phyloP scores from a whole-genome alignment of 2,113 vertebrate genomes.

The Phalacrocorax brasilianus region DNA sequence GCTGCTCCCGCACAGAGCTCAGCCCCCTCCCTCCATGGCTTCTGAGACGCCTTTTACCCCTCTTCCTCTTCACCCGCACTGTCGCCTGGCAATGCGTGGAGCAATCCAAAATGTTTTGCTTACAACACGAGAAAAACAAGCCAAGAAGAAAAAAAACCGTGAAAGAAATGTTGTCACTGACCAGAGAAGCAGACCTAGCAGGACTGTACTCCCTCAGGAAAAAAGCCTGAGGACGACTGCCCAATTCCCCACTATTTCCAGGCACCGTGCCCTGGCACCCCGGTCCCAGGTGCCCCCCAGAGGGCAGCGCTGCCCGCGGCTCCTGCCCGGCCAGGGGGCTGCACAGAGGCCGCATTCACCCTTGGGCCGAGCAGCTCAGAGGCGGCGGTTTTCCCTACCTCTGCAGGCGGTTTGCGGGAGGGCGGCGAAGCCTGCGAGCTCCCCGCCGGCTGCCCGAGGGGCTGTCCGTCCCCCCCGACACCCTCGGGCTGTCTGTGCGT shows the following conservation, averaged over 20 bases:
- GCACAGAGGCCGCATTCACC: neutral
- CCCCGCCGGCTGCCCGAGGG: neutral
- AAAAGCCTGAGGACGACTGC: neutral
- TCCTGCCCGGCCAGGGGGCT: neutral
- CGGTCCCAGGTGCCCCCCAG: fast-evolving
- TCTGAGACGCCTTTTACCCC: neutral
- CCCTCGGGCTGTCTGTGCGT: neutral
- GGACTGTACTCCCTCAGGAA: neutral
- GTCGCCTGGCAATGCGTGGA: too few relatives aligned
- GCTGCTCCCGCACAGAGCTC: neutral
- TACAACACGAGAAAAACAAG: neutral
- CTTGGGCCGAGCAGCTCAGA: neutral
- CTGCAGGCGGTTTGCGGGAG: neutral
- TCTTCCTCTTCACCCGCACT: neutral
- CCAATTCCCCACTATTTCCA: too few relatives aligned
- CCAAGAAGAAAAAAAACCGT: neutral
- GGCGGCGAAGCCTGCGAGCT: neutral
- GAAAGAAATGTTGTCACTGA: neutral
- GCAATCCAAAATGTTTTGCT: neutral
- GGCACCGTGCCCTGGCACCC: too few relatives aligned
- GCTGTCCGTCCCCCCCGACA: too few relatives aligned
- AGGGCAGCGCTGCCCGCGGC: too few relatives aligned
- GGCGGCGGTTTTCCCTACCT: neutral
- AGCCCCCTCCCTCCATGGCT: neutral
- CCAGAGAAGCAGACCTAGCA: neutral